Evolutionary conservation across 2,888 invertebrate species (phyloP).

Genomic region (Diaperis boleti): DNA sequence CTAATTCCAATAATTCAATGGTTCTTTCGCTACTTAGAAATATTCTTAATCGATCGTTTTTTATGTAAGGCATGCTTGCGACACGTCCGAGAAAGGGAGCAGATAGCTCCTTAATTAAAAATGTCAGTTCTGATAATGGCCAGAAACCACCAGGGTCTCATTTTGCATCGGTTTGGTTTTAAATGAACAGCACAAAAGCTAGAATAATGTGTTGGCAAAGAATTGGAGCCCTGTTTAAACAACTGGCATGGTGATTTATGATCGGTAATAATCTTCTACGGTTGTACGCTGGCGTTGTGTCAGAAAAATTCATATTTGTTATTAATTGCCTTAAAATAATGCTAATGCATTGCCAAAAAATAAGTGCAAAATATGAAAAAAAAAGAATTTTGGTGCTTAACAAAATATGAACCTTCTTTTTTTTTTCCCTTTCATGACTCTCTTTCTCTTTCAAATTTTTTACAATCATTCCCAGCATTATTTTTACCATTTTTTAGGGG

Average conservation of each 20-base stretch:
- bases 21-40: constrained; percentile 31
- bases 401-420: too few species aligned
- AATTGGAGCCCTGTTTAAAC: constrained; percentile 33
- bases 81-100: background rate
- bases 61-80: constrained; percentile 6
- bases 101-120: constrained; percentile 29
- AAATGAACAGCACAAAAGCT: constrained; percentile 36
- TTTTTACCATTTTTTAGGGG: too few species aligned
- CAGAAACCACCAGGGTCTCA: constrained; percentile 35
- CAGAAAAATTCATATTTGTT: constrained; percentile 4
- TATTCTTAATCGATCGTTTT: constrained; percentile 22
- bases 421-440: too few species aligned
- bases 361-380: too few species aligned
- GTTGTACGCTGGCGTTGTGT: too few species aligned
- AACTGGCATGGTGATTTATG: constrained; percentile 34
- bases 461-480: too few species aligned
- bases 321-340: too few species aligned
- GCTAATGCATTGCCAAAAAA: too few species aligned
- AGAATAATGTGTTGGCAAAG: constrained; percentile 39
- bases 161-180: constrained; percentile 40
- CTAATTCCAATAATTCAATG: constrained; percentile 34
- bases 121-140: constrained; percentile 20
- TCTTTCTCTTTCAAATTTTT: too few species aligned
- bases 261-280: constrained; percentile 32
- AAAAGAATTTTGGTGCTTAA: too few species aligned